A percentile compares a stretch with the other conserved stretches of the same genome.
Conservation (phyloP, 2,888 invertebrate species). For the Macaria liturata region DNA sequence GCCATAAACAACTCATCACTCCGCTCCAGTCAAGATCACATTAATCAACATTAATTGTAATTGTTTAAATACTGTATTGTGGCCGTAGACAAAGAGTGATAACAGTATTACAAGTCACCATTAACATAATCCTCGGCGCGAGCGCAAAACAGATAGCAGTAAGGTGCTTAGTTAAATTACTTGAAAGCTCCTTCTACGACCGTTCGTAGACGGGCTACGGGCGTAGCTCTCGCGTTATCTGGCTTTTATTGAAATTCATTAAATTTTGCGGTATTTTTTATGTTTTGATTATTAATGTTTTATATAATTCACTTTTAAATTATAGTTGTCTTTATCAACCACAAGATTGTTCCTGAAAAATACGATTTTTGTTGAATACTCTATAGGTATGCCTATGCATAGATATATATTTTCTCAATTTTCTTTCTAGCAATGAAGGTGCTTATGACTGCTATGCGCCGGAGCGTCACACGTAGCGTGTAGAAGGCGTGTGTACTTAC, state of each 20-base stretch:
- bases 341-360: too few relatives aligned
- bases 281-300: not conserved
- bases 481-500: conserved; percentile 63
- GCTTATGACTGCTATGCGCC: conserved; percentile 16
- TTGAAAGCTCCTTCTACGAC: conserved; percentile 52
- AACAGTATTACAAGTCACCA: conserved; percentile 73
- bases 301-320: too few relatives aligned
- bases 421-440: not conserved
- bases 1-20: not conserved
- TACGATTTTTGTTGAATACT: too few relatives aligned
- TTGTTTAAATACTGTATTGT: conserved; percentile 43
- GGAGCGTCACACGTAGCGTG: conserved; percentile 33
- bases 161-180: conserved; percentile 81
- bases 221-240: conserved; percentile 47
- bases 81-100: conserved; percentile 73
- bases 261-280: not conserved
- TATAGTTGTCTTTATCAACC: too few relatives aligned
- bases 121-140: conserved; percentile 77
- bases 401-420: too few relatives aligned
- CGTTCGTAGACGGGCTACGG: conserved; percentile 30
- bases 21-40: conserved; percentile 5
- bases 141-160: conserved; percentile 76
- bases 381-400: too few relatives aligned
- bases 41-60: conserved; percentile 29
- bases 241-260: conserved; percentile 26